A percentile compares a stretch with the other conserved stretches of the same genome.
phyloP scores from a whole-genome alignment of 64 coral and sea anemone genomes.

The Pocillopora verrucosa region DNA sequence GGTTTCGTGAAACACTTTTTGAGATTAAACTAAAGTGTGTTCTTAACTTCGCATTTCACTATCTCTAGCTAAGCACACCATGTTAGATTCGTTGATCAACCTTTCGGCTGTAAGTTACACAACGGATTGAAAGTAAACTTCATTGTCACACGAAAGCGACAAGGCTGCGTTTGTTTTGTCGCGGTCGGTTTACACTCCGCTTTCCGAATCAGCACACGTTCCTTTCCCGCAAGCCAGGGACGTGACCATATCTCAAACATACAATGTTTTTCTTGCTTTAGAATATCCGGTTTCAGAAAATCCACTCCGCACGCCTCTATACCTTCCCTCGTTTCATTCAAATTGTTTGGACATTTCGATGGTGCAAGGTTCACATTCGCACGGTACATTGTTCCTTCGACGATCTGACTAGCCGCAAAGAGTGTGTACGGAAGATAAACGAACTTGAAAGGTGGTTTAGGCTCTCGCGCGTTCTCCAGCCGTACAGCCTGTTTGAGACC shows the following conservation, averaged over 20 bases:
- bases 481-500: constrained; percentile 15
- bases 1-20: no score
- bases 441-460: constrained; percentile 10
- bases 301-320: constrained; percentile 19
- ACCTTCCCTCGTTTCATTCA: constrained; percentile 19
- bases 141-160: constrained; percentile 4
- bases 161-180: neutral
- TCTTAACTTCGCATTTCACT: neutral
- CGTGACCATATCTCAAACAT: constrained; percentile 20
- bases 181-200: neutral
- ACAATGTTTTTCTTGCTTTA: neutral
- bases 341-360: neutral
- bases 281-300: constrained; percentile 1
- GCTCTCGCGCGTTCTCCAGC: constrained; percentile 3
- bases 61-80: neutral
- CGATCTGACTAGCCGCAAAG: constrained; percentile 18
- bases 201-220: constrained; percentile 4
- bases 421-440: constrained; percentile 27
- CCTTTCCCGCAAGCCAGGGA: neutral
- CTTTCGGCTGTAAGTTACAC: neutral
- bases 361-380: constrained; percentile 4
- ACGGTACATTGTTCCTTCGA: constrained; percentile 11
- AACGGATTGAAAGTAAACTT: neutral
- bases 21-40: neutral
- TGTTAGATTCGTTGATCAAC: neutral